Evolutionary conservation across 2,113 vertebrate genomes (phyloP).

Genomic region (Dissostichus mawsoni): DNA sequence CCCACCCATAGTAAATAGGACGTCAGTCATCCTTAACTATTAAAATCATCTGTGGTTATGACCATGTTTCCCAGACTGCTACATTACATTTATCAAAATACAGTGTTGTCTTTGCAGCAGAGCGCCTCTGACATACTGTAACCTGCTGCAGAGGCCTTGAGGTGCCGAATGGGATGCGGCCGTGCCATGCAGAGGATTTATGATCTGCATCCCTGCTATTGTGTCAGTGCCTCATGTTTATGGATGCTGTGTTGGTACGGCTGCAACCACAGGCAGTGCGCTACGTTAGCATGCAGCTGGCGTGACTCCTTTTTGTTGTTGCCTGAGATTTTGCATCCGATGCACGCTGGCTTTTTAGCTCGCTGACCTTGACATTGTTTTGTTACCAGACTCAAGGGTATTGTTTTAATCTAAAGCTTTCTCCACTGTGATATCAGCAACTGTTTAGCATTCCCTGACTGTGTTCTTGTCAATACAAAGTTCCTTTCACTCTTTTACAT

Average conservation of each 20-base stretch:
- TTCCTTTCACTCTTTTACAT: not conserved
- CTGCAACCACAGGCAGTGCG: slow-evolving; percentile 56
- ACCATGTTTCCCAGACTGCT: not conserved
- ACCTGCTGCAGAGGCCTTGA: slow-evolving; percentile 49
- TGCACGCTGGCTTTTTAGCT: slow-evolving; percentile 25
- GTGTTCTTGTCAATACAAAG: slow-evolving; percentile 25
- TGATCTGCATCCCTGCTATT: slow-evolving; percentile 53
- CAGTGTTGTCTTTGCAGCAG: slow-evolving; percentile 13
- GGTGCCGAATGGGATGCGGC: slow-evolving; percentile 52
- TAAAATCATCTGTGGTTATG: slow-evolving; percentile 6
- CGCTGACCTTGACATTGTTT: slow-evolving; percentile 56
- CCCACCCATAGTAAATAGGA: not conserved
- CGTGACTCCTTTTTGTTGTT: slow-evolving; percentile 48
- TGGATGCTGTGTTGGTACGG: slow-evolving; percentile 69
- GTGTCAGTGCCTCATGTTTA: slow-evolving; percentile 76
- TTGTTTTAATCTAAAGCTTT: slow-evolving; percentile 34
- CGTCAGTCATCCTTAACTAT: not conserved
- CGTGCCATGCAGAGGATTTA: slow-evolving; percentile 56
- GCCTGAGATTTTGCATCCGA: slow-evolving; percentile 46
- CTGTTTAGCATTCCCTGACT: slow-evolving; percentile 20
- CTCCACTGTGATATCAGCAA: slow-evolving; percentile 5
- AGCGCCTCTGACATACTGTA: slow-evolving; percentile 20
- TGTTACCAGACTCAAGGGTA: slow-evolving; percentile 13
- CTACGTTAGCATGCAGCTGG: slow-evolving; percentile 62
- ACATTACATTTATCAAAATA: slow-evolving; percentile 14